Percentiles rank a stretch among this genome's conserved stretches.
phyloP scores from a whole-genome alignment of 2,113 vertebrate species.

The Podarcis cretensis region DNA sequence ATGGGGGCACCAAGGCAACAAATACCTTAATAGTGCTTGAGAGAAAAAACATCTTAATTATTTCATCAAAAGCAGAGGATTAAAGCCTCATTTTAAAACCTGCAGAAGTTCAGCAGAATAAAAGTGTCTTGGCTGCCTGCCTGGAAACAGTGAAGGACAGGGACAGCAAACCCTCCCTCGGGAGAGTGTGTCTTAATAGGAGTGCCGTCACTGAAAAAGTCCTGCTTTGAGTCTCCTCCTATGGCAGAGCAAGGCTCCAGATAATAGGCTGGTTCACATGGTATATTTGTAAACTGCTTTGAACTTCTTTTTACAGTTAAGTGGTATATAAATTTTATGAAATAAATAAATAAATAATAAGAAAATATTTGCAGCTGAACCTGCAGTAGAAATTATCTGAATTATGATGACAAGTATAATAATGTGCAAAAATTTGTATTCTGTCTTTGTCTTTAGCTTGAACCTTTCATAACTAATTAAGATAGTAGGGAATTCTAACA shows the following conservation, averaged over 20 bases:
- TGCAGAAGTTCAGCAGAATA: no score
- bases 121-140: no score
- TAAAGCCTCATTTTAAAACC: neutral
- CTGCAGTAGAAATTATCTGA: neutral
- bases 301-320: no score
- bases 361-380: neutral
- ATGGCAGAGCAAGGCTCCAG: neutral
- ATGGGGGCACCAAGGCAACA: no score
- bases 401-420: neutral
- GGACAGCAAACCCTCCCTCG: neutral
- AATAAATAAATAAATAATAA: neutral
- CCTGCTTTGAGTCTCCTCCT: no score
- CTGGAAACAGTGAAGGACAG: no score
- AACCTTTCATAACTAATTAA: conserved; percentile 27
- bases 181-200: neutral
- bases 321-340: neutral
- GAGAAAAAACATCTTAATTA: no score
- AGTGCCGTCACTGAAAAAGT: neutral
- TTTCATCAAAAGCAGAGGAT: no score
- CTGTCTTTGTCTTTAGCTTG: neutral
- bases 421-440: neutral
- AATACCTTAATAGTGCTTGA: no score
- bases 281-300: neutral
- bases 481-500: conserved; percentile 19
- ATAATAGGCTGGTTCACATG: neutral